Base-by-base conservation (phyloP, 2,888 invertebrate species). In the Stenoptilia bipunctidactyla region DNA sequence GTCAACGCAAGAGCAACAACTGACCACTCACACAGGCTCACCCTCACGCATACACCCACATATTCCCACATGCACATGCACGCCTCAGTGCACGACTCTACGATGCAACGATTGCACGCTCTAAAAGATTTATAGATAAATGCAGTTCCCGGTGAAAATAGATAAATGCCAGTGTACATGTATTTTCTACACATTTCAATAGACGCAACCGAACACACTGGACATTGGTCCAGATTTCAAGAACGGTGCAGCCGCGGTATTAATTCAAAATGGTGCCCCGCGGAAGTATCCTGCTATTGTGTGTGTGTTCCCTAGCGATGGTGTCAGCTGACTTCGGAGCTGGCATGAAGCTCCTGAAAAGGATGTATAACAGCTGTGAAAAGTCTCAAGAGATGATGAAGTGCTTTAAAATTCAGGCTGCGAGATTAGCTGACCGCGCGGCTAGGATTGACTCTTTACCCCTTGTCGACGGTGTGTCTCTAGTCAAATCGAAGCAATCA, bases 381-480 rank as follows among this genome's bases (percentile, higher is more conserved):
- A 74, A 79, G 45, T 86, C 87, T 36, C 84, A 87, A 46, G 88
- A 91, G 55, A 76, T 90, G 39, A 68, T 89, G 49, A 89, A 89
- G 80, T 92, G 92, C 60, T 83, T 91, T 51, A 91, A 92, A 69
- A 76, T 91, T 40, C 89, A 90, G 59, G 89, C 89, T 0, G 75
- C 89, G 0, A 90, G 89, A 56, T 68, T 90, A 33, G 75, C 87
- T 10, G 89, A 90, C 45, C 76, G 90, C 13, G 91, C 90, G 0
- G 69, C 89, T 0, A 85, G 88, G 46, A 80, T 87, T 55, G 88
- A 89, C 42, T 76, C 82, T 27, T 82, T 91, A 30, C 86, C 87
- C 25, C 61, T 91, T 25, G 52, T 88, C 27, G 89, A 90, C 36
- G 90, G 91, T 27, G 73, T 91, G 14, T 72, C 84, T 6, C 64